Base-by-base conservation (phyloP, 2,888 invertebrate genomes). In the Parnassius glacialis region DNA sequence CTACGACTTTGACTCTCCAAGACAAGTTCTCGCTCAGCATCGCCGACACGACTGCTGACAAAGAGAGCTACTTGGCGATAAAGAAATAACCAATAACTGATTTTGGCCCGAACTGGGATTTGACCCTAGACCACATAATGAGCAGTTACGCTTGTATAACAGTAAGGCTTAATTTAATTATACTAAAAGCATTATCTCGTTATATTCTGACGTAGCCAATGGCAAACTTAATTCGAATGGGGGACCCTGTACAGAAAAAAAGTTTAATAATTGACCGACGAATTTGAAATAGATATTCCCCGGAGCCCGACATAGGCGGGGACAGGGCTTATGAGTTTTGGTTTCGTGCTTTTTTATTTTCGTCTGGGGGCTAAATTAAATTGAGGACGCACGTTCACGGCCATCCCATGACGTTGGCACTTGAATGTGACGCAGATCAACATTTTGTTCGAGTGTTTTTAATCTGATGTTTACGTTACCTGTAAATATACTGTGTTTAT, bases 351-450 rank as follows among this genome's bases (percentile, higher is more conserved):
- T 74, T 75, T 69, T 81, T 79, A 86, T 85, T 87, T 84, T 80
- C 78, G 87, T 86, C 87, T 87, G 86, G 80, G 70, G 80, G 75
- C 81, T 74, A 85, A 87, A 88, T 87, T 86, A 85, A 87, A 87
- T 81, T 83, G 84, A 83, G 80, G 75, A 70, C 74, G 75, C 71
- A 62, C 60, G 56, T 60, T 57, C 64, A 64, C 64, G 62, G 59
- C 65, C 12, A 64, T 61, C 67, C 20, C 59, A 59, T 64, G 44
- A 63, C 58, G 58, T 59, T 57, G 51, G 57, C 57, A 60, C 52
- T 50, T 54, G 11, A 16, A 13, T 48, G 16, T 48, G 43, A 20
- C 13, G 53, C 10, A n/a, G 20, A 44, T 44, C 43, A 16, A 54
- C 2, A 44, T 48, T 48, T 48, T 48, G 12, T 45, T 47, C 2